A percentile compares a stretch with the other conserved stretches of the same genome.
Evolutionary conservation across 2,797 vertebrate species (phyloP).

Genomic region (Argyrosomus regius): DNA sequence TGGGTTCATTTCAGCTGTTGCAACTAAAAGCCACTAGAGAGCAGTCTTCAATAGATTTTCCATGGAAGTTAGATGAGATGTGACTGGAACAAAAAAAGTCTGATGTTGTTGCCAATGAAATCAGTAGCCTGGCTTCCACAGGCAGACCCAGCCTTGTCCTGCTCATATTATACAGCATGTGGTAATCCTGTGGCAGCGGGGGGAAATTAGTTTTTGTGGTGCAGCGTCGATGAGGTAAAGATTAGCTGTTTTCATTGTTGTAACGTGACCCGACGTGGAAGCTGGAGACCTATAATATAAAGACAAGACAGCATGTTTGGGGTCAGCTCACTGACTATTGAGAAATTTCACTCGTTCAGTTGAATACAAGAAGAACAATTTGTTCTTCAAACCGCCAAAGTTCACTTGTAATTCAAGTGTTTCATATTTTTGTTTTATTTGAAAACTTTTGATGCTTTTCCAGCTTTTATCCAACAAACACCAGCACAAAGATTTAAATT

Average conservation of each 20-base stretch:
- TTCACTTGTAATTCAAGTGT: constrained; percentile 2
- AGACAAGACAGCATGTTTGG: constrained; percentile 51
- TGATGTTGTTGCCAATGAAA: constrained; percentile 72
- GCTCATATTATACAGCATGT: constrained; percentile 59
- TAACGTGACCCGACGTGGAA: constrained; percentile 62
- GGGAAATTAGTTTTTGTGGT: constrained; percentile 68
- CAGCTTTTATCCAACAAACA: not conserved
- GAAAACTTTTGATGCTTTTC: not conserved
- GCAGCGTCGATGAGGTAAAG: constrained; percentile 60
- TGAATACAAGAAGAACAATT: constrained; percentile 29
- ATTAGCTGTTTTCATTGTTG: constrained; percentile 72
- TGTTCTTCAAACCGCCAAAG: constrained; percentile 27
- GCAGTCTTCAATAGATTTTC: constrained; percentile 78
- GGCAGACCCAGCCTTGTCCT: constrained; percentile 37
- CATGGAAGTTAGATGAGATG: constrained; percentile 34
- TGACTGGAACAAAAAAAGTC: constrained; percentile 52
- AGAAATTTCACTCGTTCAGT: constrained; percentile 27
- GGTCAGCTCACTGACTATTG: constrained; percentile 41
- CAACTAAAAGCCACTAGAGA: constrained; percentile 79
- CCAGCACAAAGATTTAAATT: not conserved
- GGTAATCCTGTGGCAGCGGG: constrained; percentile 68
- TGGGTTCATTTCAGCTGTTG: constrained; percentile 51
- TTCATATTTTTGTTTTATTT: constrained; percentile 9
- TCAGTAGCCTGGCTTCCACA: constrained; percentile 64
- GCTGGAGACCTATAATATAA: constrained; percentile 41